Evolutionary conservation across 2,113 vertebrate genomes (phyloP).

Genomic region (Pycnonotus jocosus): DNA sequence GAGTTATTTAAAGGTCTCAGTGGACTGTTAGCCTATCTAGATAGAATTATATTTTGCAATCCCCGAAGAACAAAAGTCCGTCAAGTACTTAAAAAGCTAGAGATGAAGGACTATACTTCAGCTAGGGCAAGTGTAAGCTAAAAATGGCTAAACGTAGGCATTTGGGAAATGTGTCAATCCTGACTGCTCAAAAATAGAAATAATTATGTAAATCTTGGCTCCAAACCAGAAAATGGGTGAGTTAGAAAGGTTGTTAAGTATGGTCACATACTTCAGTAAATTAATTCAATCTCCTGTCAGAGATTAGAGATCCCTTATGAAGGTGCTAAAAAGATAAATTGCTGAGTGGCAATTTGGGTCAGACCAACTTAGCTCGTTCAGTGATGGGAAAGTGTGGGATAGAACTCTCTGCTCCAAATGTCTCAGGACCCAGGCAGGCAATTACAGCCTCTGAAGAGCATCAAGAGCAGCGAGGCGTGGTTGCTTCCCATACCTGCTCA

Average conservation of each 20-base stretch:
- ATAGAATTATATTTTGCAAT: constrained; percentile 27
- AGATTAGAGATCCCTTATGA: constrained; percentile 58
- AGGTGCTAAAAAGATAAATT: constrained; percentile 49
- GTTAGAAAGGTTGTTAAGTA: constrained; percentile 49
- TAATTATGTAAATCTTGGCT: constrained; percentile 70
- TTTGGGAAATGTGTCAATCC: constrained; percentile 43
- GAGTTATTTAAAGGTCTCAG: constrained; percentile 26
- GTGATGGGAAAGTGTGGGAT: neutral
- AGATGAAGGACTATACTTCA: constrained; percentile 30
- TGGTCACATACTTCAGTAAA: constrained; percentile 56
- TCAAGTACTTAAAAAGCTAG: constrained; percentile 6
- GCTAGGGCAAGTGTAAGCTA: constrained; percentile 27
- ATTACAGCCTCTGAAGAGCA: constrained; percentile 17
- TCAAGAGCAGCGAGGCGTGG: neutral
- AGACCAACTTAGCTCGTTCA: neutral
- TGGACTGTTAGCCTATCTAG: neutral
- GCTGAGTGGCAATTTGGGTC: constrained; percentile 38
- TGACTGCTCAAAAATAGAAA: constrained; percentile 60
- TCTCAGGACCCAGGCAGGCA: neutral
- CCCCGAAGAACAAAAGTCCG: neutral
- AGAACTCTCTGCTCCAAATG: constrained; percentile 2
- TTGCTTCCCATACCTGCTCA: neutral
- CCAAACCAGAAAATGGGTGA: neutral
- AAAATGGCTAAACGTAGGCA: constrained; percentile 27
- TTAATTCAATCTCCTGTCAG: constrained; percentile 61